Percentiles rank a stretch among this genome's conserved stretches.
phyloP scores from a whole-genome alignment of 2,888 invertebrate species.

The Drosophila anomalata region DNA sequence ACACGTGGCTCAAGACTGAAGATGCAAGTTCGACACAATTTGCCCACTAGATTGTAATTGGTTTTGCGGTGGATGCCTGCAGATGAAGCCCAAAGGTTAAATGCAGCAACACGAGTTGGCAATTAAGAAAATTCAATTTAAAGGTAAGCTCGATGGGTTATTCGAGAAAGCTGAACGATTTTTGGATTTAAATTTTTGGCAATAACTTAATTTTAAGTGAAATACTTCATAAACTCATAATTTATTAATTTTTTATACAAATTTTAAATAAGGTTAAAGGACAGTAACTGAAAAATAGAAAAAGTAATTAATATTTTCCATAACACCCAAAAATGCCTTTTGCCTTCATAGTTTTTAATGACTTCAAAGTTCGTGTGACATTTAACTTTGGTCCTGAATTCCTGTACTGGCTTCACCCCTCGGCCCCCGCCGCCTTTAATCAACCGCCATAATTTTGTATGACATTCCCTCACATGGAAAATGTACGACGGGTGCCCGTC shows the following conservation, averaged over 20 bases:
- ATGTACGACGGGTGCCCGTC: conserved; percentile 12
- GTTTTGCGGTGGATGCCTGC: conserved; percentile 40
- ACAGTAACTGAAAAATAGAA: neutral
- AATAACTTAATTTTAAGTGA: neutral
- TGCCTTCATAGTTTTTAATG: neutral
- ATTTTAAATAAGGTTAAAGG: neutral
- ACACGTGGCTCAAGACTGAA: conserved; percentile 32
- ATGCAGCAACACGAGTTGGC: conserved; percentile 30
- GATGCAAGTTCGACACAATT: conserved; percentile 49
- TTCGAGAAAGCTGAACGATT: neutral
- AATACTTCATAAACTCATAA: neutral
- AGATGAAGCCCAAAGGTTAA: conserved; percentile 23
- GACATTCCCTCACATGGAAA: conserved; percentile 51
- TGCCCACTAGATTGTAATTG: conserved; percentile 52
- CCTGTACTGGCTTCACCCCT: too few relatives aligned
- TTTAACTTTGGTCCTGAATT: conserved; percentile 1
- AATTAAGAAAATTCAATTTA: conserved; percentile 38
- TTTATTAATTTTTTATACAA: neutral
- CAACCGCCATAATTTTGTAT: conserved; percentile 41
- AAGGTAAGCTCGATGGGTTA: conserved; percentile 2
- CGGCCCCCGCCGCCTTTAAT: conserved; percentile 19
- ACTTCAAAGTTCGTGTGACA: neutral
- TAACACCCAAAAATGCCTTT: neutral
- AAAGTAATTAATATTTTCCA: neutral
- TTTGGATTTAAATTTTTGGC: neutral